A percentile compares a stretch with the other conserved stretches of the same genome.
phyloP scores from a whole-genome alignment of 1,140 invertebrate species.

The Phymorhynchus buccinoides region DNA sequence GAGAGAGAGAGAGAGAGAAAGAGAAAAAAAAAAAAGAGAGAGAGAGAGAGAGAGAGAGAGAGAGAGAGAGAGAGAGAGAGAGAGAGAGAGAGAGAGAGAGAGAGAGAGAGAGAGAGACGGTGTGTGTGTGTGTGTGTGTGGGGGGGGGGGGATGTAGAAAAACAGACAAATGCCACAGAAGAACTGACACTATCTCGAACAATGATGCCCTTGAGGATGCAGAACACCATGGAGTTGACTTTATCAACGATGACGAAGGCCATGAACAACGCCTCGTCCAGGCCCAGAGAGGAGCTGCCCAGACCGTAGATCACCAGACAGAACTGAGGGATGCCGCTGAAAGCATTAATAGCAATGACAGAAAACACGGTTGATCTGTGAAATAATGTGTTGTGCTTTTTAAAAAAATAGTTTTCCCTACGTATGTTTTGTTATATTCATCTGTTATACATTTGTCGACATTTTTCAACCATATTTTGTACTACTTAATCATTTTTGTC shows the following conservation, averaged over 20 bases:
- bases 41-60: too few species aligned
- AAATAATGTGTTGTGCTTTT: too few species aligned
- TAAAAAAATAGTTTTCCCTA: too few species aligned
- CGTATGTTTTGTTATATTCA: too few species aligned
- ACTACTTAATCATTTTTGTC: too few species aligned
- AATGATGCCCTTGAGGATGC: background rate
- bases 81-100: background rate
- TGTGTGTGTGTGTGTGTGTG: too few species aligned
- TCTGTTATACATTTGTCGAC: too few species aligned
- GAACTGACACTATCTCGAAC: background rate
- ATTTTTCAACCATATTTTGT: too few species aligned
- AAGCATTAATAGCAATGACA: background rate
- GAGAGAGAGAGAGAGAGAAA: background rate
- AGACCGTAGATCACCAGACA: slow-evolving; percentile 26
- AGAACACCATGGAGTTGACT: background rate
- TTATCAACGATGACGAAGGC: background rate
- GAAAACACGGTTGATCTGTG: too few species aligned
- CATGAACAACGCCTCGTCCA: background rate
- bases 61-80: background rate
- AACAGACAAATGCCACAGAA: background rate
- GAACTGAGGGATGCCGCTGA: slow-evolving; percentile 3
- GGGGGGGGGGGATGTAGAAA: too few species aligned
- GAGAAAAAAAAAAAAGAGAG: background rate
- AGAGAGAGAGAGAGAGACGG: background rate
- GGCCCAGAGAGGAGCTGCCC: background rate